Evolutionary conservation across 2,797 vertebrate genomes (phyloP), one percentile per base, ranked within the genome.

Genomic region (Harpagifer antarcticus): DNA sequence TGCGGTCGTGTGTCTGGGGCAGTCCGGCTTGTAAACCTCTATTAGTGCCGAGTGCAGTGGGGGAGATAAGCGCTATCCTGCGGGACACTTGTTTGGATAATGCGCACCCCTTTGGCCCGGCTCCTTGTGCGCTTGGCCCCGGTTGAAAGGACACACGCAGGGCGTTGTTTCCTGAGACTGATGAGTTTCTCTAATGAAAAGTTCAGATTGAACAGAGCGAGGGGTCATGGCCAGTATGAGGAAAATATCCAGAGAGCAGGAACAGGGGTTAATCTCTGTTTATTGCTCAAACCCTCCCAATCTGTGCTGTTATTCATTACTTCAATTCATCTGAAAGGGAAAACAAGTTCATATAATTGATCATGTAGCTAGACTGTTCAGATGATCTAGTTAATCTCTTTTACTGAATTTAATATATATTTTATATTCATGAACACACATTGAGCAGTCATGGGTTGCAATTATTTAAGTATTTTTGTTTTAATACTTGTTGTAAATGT

Each of bases 81-180:
- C 73, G 31, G 78, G 56, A 70, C 57, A 20, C 56, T 64, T 90
- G 88, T 94, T 93, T 93, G 86, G 77, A 91, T 79, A 89, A 75
- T 14, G 56, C 33, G 69, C 82, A 88, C 82, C 85, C 83, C 54
- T 71, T 76, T 64, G 86, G 78, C 68, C 74, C 72, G 68, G 79
- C 81, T 85, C 69, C 87, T 74, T 79, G 81, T 58, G 83, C 77
- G 57, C 66, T 84, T 91, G 91, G 88, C 88, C 83, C 81, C 55
- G 58, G 78, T 63, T 92, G 84, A 91, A 89, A 92, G 85, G 74
- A 72, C 73, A 50, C 77, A 74, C 77, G 56, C 85, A 90, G 91
- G 91, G 93, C 93, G 92, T 92, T 91, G 87, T 92, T 95, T 95
- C 94, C 94, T 94, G 90, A 89, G 58, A 76, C 77, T 93, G 90